These are phyloP conservation scores for Coregonus clupeaformis DNA, from an alignment of 2,113 vertebrate species.

Conservation along the genomic window DNA sequence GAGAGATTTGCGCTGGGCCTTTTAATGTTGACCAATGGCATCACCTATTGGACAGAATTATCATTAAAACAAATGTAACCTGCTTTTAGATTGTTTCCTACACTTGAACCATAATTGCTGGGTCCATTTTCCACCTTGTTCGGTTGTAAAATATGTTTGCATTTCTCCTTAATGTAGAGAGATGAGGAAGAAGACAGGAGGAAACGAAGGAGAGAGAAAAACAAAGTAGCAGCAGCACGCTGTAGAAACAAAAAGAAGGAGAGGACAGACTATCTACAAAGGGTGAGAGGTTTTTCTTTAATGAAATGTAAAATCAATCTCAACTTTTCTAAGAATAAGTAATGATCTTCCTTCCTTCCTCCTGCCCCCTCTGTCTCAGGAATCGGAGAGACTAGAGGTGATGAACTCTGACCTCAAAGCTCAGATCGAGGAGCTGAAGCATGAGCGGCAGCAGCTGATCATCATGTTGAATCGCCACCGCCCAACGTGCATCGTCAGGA, in stretches of 20 bases:
- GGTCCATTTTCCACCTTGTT: background rate
- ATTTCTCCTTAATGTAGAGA: constrained; percentile 69
- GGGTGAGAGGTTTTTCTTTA: constrained; percentile 69
- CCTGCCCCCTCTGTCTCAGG: constrained; percentile 63
- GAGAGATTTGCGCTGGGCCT: background rate
- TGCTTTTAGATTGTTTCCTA: background rate
- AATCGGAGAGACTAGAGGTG: constrained; percentile 92
- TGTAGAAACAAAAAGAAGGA: constrained; percentile 99
- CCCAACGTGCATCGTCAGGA: constrained; percentile 93
- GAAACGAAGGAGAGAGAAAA: constrained; percentile 94
- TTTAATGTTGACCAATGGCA: constrained; percentile 35
- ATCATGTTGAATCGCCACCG: constrained; percentile 93
- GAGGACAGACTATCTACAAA: constrained; percentile 92
- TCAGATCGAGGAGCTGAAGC: constrained; percentile 94
- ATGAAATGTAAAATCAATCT: too few species aligned
- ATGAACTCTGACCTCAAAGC: constrained; percentile 94
- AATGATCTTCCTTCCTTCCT: background rate
- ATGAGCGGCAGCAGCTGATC: constrained; percentile 93
- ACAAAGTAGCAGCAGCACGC: constrained; percentile 94
- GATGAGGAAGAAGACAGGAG: constrained; percentile 91
- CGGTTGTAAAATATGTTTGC: background rate
- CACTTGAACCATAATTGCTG: background rate
- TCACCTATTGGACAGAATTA: constrained; percentile 55
- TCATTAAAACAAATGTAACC: background rate
- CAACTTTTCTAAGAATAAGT: background rate